Base-by-base conservation (phyloP, 2,113 vertebrate genomes). In the Penelope pileata region DNA sequence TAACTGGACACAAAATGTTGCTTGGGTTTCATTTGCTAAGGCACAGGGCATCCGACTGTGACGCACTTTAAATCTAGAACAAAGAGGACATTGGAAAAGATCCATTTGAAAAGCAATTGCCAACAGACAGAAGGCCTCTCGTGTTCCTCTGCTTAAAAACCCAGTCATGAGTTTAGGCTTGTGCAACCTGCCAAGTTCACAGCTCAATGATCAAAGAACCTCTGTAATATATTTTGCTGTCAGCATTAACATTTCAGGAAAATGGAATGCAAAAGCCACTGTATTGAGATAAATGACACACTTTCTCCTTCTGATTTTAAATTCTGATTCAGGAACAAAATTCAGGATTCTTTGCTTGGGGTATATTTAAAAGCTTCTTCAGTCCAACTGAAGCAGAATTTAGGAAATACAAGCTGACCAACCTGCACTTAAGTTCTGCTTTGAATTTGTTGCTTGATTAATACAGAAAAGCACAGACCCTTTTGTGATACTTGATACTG, bases 241-340 rank as follows among this genome's bases (percentile, higher is more conserved):
- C 66, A 74, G 42, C 23, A 12, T 58, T 90, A 95, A 81, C 21
- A 64, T 67, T 86, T 91, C 34, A 76, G 62, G 66, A 91, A 89
- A 84, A 89, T 40, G 19, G 32, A 87, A 87, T 26, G 40, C 54
- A 83, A 66, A 86, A 93, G 32, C 50, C 43, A 74, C 81, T 62
- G 77, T 92, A 92, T 91, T 40, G 93, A 81, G 62, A 92, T 29
- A 86, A 86, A 91, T 76, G 74, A 62, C 36, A 62, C 36, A 51
- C 26, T 89, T 93, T 94, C 73, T 34, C 64, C 36, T 87, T 91
- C 36, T 32, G 64, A 22, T 72, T 92, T 86, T 58, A 78, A 72
- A 79, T 64, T 84, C 48, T 58, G 43, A 63, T 83, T 63, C 23
- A 59, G 76, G 40, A 88, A 43, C 10, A 15, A 68, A 88, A 83